Percentiles rank a stretch among this genome's conserved stretches.
Evolutionary conservation across 2,113 vertebrate genomes (phyloP).

Genomic region (Galemys pyrenaicus): DNA sequence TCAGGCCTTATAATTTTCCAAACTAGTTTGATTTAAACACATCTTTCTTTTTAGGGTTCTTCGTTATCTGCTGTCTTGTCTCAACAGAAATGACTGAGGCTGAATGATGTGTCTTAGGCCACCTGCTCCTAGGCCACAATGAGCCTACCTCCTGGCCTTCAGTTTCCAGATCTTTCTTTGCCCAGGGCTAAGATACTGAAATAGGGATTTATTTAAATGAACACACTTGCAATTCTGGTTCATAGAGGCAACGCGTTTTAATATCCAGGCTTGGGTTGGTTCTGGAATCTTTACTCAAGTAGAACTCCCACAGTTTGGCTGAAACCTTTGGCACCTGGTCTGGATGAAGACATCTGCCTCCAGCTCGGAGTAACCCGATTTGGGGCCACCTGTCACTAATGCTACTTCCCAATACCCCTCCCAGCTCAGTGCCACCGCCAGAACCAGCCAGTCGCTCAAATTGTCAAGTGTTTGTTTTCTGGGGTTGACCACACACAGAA

Average conservation of each 20-base stretch:
- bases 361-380: not conserved
- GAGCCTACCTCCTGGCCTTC: constrained; percentile 9
- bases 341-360: not conserved
- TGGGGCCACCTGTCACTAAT: not conserved
- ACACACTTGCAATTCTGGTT: constrained; percentile 70
- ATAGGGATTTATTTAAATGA: constrained; percentile 52
- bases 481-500: not conserved
- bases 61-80: constrained; percentile 31
- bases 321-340: constrained; percentile 20
- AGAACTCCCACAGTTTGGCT: constrained; percentile 36
- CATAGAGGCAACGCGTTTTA: constrained; percentile 11
- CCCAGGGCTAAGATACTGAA: constrained; percentile 53
- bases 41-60: not conserved
- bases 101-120: not conserved
- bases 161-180: constrained; percentile 50
- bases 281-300: constrained; percentile 37
- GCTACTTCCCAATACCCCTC: not conserved
- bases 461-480: not conserved
- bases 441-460: not conserved
- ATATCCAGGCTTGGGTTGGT: constrained; percentile 28
- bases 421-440: not conserved
- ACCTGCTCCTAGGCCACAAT: not conserved
- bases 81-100: not conserved
- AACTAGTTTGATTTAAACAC: not conserved
- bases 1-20: not conserved